Evolutionary conservation across 1,140 invertebrate species (phyloP).

Genomic region (Drosophila kurseongensis): DNA sequence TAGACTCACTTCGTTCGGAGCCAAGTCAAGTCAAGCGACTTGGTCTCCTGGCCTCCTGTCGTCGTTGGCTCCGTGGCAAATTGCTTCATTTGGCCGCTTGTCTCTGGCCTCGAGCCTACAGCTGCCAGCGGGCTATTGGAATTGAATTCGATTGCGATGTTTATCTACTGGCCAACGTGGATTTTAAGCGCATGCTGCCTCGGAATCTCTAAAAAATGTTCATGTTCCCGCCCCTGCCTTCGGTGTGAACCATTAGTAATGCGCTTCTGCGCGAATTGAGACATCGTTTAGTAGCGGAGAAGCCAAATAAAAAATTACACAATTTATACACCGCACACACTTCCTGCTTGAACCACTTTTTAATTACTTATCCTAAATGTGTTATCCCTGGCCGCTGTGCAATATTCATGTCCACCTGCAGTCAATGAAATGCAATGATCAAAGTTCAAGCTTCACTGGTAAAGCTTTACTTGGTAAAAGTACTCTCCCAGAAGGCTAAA

Average conservation of each 20-base stretch:
- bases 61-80: conserved; percentile 47
- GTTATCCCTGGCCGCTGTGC: conserved; percentile 2
- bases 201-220: conserved; percentile 64
- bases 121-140: conserved; percentile 69
- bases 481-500: conserved; percentile 28
- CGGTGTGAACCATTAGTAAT: conserved; percentile 50
- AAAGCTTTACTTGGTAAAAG: neutral
- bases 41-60: conserved; percentile 19
- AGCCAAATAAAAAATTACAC: neutral
- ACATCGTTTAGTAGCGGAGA: conserved; percentile 1
- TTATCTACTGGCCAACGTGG: conserved; percentile 55
- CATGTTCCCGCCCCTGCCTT: conserved; percentile 23
- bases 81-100: conserved; percentile 64
- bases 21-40: conserved; percentile 9
- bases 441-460: too few relatives aligned
- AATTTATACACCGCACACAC: conserved; percentile 1
- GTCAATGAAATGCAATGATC: conserved; percentile 62
- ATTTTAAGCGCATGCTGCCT: conserved; percentile 60
- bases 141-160: conserved; percentile 75
- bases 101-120: neutral
- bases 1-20: conserved; percentile 30
- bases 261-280: conserved; percentile 46
- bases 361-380: neutral
- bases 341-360: neutral
- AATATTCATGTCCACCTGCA: conserved; percentile 63